Conservation (phyloP, 2,888 invertebrate species). For the Hymenopus coronatus region DNA sequence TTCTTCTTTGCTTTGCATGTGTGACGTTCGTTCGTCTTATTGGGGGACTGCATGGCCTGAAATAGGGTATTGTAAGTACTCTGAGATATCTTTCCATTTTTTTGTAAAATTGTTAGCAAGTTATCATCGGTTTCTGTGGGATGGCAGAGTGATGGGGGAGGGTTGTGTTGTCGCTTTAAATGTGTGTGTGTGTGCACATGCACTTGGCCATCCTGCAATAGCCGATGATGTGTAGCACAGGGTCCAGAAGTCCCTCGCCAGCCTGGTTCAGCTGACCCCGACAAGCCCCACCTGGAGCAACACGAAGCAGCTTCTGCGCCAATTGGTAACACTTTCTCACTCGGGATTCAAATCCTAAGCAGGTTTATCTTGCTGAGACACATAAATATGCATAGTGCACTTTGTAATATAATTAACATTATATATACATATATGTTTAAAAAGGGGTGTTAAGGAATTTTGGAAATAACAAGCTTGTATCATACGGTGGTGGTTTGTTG, state of each 20-base stretch:
- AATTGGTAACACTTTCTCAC: background rate
- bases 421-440: background rate
- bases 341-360: background rate
- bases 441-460: background rate
- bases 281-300: background rate
- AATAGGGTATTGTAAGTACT: slow-evolving; percentile 38
- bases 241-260: slow-evolving; percentile 35
- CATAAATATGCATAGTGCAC: too few relatives aligned
- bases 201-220: slow-evolving; percentile 19
- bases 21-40: slow-evolving; percentile 31
- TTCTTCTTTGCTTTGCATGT: slow-evolving; percentile 38
- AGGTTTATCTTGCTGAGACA: background rate
- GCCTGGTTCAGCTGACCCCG: background rate
- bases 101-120: slow-evolving; percentile 7
- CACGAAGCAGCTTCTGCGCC: background rate
- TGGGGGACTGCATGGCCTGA: slow-evolving; percentile 37
- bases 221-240: slow-evolving; percentile 25
- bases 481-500: background rate
- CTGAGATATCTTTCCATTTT: slow-evolving; percentile 23
- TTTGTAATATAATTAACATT: too few relatives aligned
- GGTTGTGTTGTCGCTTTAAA: background rate
- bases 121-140: slow-evolving; percentile 2
- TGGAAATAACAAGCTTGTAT: background rate
- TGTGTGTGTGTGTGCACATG: background rate
- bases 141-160: background rate